These are phyloP conservation scores for Lordiphosa stackelbergi DNA, from an alignment of 1,140 invertebrate species.

Conservation along the genomic window DNA sequence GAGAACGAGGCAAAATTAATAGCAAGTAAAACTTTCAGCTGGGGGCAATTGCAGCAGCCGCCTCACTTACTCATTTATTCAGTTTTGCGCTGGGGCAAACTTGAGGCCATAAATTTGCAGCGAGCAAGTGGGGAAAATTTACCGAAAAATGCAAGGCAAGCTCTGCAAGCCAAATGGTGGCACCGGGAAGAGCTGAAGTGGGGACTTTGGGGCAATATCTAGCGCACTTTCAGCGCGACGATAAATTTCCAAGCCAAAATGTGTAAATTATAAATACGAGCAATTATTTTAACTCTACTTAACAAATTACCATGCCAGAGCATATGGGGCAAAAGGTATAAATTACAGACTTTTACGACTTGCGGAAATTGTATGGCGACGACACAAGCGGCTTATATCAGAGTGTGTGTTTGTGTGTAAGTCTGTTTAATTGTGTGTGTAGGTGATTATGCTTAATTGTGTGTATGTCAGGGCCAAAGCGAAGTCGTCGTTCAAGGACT, in stretches of 20 bases:
- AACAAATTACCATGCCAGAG: constrained; percentile 77
- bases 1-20: constrained; percentile 50
- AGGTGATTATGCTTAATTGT: constrained; percentile 72
- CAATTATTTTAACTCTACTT: constrained; percentile 78
- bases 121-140: constrained; percentile 52
- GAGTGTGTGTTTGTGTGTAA: constrained; percentile 17
- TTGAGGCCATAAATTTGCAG: constrained; percentile 65
- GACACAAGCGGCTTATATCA: constrained; percentile 37
- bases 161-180: constrained; percentile 23
- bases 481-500: constrained; percentile 45
- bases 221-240: constrained; percentile 72
- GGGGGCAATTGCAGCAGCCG: constrained; percentile 23
- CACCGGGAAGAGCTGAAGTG: background rate
- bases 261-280: constrained; percentile 77
- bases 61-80: constrained; percentile 42
- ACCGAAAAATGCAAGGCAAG: constrained; percentile 68
- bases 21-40: constrained; percentile 62
- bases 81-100: constrained; percentile 47
- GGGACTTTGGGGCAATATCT: constrained; percentile 43
- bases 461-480: constrained; percentile 50
- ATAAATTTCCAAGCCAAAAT: constrained; percentile 75
- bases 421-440: constrained; percentile 65
- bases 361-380: constrained; percentile 73
- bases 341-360: constrained; percentile 76
- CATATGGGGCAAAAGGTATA: constrained; percentile 76